Evolutionary conservation across 2,113 vertebrate species (phyloP).

Genomic region (Chunga burmeisteri): DNA sequence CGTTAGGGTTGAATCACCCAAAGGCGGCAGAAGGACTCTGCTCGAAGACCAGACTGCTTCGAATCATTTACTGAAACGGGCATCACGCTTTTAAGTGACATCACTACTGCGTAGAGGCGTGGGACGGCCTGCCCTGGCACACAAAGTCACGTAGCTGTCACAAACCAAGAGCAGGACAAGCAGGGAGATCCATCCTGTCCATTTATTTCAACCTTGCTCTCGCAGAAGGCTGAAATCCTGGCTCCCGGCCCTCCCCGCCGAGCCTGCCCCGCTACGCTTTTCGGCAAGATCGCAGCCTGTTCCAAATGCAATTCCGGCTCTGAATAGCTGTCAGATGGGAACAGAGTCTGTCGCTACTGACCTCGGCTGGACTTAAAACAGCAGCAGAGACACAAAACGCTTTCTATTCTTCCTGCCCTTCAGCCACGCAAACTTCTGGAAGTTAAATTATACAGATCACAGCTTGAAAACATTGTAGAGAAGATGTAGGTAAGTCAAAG

Average conservation of each 20-base stretch:
- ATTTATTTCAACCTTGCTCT: not conserved
- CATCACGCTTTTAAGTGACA: not conserved
- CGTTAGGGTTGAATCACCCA: not conserved
- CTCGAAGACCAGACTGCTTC: not conserved
- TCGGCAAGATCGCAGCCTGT: not conserved
- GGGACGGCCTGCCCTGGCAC: not conserved
- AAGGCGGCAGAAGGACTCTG: not conserved
- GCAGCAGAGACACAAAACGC: not conserved
- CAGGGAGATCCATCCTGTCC: not conserved
- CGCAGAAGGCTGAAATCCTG: not conserved
- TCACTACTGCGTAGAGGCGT: not conserved
- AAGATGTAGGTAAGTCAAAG: not conserved
- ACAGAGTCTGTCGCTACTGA: rapidly evolving
- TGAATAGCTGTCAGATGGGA: not conserved
- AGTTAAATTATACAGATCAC: not conserved
- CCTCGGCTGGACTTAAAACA: not conserved
- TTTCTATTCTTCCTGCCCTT: not conserved
- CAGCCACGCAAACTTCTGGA: not conserved
- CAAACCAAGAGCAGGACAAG: not conserved
- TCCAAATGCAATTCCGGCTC: not conserved
- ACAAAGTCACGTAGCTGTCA: not conserved
- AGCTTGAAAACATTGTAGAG: not conserved
- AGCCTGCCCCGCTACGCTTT: not conserved
- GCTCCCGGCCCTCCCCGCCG: not conserved
- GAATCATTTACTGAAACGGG: not conserved